Base-by-base conservation (phyloP, 2,113 vertebrate species). In the Dromaius novaehollandiae region DNA sequence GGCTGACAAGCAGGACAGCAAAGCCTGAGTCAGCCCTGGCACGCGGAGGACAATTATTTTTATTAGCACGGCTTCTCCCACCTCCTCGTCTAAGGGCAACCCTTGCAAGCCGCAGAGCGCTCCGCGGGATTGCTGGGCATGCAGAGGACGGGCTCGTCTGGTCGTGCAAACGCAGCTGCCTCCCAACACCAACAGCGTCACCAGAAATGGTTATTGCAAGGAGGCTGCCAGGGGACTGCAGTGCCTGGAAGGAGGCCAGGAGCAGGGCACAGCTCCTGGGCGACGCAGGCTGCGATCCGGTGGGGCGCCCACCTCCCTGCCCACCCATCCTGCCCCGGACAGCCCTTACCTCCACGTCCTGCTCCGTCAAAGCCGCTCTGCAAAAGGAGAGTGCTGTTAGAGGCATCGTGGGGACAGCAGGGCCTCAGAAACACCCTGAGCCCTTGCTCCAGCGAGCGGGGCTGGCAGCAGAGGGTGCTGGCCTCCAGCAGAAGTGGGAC, bases 331-430 rank as follows among this genome's bases (percentile, higher is more conserved):
- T 6, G 0, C 0, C 15, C 77, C 56, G 4, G 0, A 38, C 50
- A 82, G 68, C 48, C 19, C 96, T 98, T 87, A 99, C 98, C 98
- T 99, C 99, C 82, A 99, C 78, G 32, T 99, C 98, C 66, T 98
- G 98, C 93, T 99, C 99, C 21, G 98, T 98, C 98, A 99, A 97
- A 90, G 98, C 96, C 63, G 91, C 94, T 89, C 98, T 99, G 98
- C 58, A 48, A 85, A 76, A 86, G 86, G 91, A 92, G 58, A 97
- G 26, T 42, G 69, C 58, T 36, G 80, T 96, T 78, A 95, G 82
- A 44, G 74, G 55, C 9, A 58, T 40, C 17, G 3, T 0, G 13
- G 22, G 56, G 81, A 16, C 13, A 50, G 42, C 26, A 6, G 38
- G 58, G 74, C 51, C 53, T 11, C 44, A 13, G 56, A 53, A 84